phyloP scores from a whole-genome alignment of 2,888 invertebrate genomes.

The Koerneria pararmatus region DNA sequence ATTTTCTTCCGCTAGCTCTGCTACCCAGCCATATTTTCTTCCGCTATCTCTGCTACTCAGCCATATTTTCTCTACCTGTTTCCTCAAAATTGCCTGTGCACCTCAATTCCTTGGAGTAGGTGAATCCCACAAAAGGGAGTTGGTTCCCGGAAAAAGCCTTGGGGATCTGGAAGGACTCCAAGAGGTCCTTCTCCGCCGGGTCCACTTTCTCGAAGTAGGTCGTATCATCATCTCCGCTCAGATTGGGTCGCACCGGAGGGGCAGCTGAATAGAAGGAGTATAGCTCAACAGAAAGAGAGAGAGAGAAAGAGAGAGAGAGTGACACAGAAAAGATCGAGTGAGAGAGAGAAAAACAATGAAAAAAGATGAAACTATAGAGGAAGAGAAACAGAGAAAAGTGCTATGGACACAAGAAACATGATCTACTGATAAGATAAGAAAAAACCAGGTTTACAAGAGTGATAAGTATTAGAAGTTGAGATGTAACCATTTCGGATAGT shows the following conservation, averaged over 20 bases:
- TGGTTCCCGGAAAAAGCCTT: constrained; percentile 98
- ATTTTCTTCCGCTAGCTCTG: too few relatives aligned
- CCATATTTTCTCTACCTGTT: too few relatives aligned
- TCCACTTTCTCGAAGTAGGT: constrained; percentile 80
- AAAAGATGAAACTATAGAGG: too few relatives aligned
- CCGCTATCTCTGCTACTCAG: too few relatives aligned
- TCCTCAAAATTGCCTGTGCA: constrained; percentile 1
- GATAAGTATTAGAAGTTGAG: too few relatives aligned
- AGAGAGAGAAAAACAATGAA: background rate
- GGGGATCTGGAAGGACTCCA: constrained; percentile 90
- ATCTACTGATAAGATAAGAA: too few relatives aligned
- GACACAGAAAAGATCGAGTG: constrained; percentile 6
- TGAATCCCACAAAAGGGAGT: constrained; percentile 95
- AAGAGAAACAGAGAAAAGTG: too few relatives aligned
- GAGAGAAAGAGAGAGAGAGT: too few relatives aligned
- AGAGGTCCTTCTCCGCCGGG: constrained; percentile 64
- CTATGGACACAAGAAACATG: too few relatives aligned
- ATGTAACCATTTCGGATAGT: constrained; percentile 82
- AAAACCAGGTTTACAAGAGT: too few relatives aligned
- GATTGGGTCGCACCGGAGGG: constrained; percentile 92
- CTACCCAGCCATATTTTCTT: too few relatives aligned
- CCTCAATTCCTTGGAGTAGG: constrained; percentile 76
- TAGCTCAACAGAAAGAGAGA: background rate
- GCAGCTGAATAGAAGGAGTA: constrained; percentile 65
- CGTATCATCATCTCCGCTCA: constrained; percentile 92